phyloP scores from a whole-genome alignment of 2,888 invertebrate genomes.

The Caenorhabditis sulstoni region DNA sequence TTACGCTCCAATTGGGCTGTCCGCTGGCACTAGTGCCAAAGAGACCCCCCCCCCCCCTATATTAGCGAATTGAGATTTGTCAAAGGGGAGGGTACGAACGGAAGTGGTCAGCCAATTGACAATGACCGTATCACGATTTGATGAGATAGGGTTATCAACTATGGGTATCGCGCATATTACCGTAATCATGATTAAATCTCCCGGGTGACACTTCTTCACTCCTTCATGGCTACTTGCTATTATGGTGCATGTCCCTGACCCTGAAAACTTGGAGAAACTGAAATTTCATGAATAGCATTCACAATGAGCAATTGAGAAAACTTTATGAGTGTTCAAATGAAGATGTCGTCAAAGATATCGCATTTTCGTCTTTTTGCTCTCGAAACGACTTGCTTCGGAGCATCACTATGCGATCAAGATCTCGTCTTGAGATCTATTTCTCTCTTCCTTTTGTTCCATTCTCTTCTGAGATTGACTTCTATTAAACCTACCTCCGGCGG shows the following conservation, averaged over 20 bases:
- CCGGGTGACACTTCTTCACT: too few relatives aligned
- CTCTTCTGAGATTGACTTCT: conserved; percentile 20
- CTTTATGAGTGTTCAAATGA: conserved; percentile 44
- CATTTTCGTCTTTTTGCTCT: neutral
- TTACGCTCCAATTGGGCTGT: conserved; percentile 29
- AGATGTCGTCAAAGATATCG: conserved; percentile 20
- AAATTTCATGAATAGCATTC: neutral
- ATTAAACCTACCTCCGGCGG: conserved; percentile 27
- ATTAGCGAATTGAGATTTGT: neutral
- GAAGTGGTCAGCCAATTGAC: neutral
- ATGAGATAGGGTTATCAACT: conserved; percentile 42
- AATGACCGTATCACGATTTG: conserved; percentile 12
- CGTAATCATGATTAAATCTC: too few relatives aligned
- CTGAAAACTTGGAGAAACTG: too few relatives aligned
- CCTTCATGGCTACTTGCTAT: too few relatives aligned
- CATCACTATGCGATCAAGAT: conserved; percentile 40
- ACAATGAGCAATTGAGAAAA: conserved; percentile 15
- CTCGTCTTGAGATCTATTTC: conserved; percentile 9
- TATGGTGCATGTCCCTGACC: too few relatives aligned
- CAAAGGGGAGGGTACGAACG: neutral
- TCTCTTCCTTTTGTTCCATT: conserved; percentile 27
- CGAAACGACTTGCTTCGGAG: neutral
- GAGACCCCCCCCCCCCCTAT: neutral
- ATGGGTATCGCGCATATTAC: conserved; percentile 28
- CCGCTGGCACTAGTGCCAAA: conserved; percentile 4